Base-by-base conservation (phyloP, 2,797 vertebrate species). In the Acipenser ruthenus region DNA sequence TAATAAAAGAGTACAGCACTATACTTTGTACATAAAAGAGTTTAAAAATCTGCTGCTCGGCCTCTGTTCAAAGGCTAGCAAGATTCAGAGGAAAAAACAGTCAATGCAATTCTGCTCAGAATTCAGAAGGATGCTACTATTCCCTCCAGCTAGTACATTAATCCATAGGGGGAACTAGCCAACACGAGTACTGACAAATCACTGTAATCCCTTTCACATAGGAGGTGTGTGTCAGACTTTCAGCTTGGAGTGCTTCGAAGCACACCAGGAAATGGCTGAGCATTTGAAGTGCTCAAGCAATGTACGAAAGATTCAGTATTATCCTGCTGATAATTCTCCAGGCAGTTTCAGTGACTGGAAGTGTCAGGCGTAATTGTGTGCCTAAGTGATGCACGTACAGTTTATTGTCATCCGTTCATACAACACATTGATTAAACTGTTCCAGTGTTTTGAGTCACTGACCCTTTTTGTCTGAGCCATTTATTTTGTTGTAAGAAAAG, bases 131-230 rank as follows among this genome's bases (percentile, higher is more conserved):
- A 49, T 49, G 60, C 53, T 13, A 60, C 37, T 58, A 3, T 13
- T 6, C 58, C 69, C 72, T 74, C 9, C 10, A 75, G 69, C 68
- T 68, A 60, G 37, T 12, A n/a, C 66, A 64, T 15, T 72, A 70
- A 74, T 70, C 70, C 70, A 37, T 72, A 73, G 49, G 69, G 76
- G 67, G 67, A 81, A 79, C 75, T 58, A 71, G 71, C 72, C 60
- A 65, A 71, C 67, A 56, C 60, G 73, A 75, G 69, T 70, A 68
- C 68, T 83, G 78, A 70, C 72, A 79, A 76, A 69, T 73, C 70
- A 71, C 62, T 74, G 64, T 79, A 74, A 80, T 71, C 62, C 78
- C 49, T 79, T 84, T 75, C 77, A 74, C 69, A 65, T 65, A 67
- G 69, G 69, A 79, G 69, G 67, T 59, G 60, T 6, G 63, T 77